Evolutionary conservation across 2,113 vertebrate species (phyloP).

Genomic region (Hippocampus abdominalis): DNA sequence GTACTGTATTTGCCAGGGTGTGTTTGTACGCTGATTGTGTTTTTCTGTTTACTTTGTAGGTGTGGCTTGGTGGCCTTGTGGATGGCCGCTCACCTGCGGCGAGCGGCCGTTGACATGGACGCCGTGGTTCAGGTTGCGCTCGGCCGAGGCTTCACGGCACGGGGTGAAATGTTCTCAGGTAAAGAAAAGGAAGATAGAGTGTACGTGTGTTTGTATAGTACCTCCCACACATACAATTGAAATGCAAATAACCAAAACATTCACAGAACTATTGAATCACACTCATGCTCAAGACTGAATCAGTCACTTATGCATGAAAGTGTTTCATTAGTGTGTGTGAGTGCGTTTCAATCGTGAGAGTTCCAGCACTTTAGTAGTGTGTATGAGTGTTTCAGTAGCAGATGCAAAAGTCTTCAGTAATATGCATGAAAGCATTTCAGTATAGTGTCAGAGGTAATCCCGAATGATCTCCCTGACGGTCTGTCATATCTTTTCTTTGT

Average conservation of each 20-base stretch:
- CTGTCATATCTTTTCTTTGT: constrained; percentile 1
- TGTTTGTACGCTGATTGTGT: neutral
- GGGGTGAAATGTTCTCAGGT: constrained; percentile 92
- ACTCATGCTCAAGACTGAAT: too few species aligned
- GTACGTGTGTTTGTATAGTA: neutral
- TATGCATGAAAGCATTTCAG: neutral
- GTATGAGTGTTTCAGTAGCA: too few species aligned
- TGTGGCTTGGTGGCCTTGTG: constrained; percentile 88
- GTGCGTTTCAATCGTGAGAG: too few species aligned
- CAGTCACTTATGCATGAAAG: too few species aligned
- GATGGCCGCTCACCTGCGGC: constrained; percentile 76
- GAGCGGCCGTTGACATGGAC: constrained; percentile 61
- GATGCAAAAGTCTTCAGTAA: too few species aligned
- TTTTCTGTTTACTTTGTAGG: constrained; percentile 52
- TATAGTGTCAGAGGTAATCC: neutral
- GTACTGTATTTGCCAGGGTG: neutral
- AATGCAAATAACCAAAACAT: neutral
- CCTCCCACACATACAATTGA: neutral
- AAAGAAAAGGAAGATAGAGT: neutral
- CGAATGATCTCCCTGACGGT: neutral
- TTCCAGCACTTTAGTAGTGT: too few species aligned
- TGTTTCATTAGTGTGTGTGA: too few species aligned
- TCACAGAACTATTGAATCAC: too few species aligned
- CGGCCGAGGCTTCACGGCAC: constrained; percentile 75
- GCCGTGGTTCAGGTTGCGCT: constrained; percentile 70